phyloP scores from a whole-genome alignment of 2,797 vertebrate genomes.

The Gorsachius magnificus region DNA sequence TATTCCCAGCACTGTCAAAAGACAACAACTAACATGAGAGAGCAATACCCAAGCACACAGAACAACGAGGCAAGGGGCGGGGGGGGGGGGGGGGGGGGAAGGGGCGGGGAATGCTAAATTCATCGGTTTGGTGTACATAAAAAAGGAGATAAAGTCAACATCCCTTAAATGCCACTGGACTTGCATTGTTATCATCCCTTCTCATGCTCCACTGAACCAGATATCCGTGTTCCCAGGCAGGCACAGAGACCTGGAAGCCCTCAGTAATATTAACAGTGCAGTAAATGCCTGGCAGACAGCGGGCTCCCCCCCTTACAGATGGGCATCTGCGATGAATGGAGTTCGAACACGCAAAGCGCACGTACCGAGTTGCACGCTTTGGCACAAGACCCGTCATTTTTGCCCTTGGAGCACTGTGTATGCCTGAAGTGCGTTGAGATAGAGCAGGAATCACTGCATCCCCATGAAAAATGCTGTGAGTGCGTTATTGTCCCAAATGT shows the following conservation, averaged over 20 bases:
- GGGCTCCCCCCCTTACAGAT: neutral
- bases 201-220: neutral
- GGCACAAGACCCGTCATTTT: neutral
- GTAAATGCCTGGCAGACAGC: neutral
- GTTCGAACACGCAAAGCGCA: neutral
- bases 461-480: neutral
- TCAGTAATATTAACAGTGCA: neutral
- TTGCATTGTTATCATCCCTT: neutral
- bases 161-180: neutral
- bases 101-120: fast-evolving
- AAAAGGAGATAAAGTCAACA: neutral
- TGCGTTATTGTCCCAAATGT: neutral
- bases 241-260: neutral
- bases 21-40: neutral
- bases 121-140: neutral
- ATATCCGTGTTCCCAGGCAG: neutral
- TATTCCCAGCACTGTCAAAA: neutral
- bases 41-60: neutral
- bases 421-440: neutral
- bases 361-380: neutral
- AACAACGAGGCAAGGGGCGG: fast-evolving
- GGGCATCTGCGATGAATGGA: neutral
- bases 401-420: neutral
- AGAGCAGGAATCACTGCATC: neutral
- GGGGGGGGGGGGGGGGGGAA: fast-evolving